Conservation (phyloP, 2,888 invertebrate genomes). For the Drosophila greeni region DNA sequence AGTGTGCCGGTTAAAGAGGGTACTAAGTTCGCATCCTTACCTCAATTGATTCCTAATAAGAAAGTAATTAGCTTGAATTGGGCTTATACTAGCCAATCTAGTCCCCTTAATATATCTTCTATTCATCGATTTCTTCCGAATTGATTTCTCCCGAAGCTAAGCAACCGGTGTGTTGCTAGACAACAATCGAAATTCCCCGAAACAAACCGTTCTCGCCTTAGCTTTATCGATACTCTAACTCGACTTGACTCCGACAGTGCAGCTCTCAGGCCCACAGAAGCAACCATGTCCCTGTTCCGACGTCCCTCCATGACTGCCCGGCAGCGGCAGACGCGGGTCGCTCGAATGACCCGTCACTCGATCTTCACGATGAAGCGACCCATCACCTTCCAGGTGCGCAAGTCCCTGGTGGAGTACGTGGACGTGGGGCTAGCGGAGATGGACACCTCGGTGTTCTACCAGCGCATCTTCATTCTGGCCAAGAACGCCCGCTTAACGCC, state of each 20-base stretch:
- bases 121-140: slow-evolving; percentile 1
- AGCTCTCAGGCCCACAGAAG: slow-evolving; percentile 2
- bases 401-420: slow-evolving; percentile 66
- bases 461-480: slow-evolving; percentile 69
- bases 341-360: slow-evolving; percentile 20
- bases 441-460: slow-evolving; percentile 68
- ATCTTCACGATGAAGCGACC: slow-evolving; percentile 50
- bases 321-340: slow-evolving; percentile 17
- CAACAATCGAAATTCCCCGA: slow-evolving; percentile 17
- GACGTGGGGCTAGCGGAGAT: slow-evolving; percentile 56
- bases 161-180: slow-evolving; percentile 32
- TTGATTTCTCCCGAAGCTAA: slow-evolving; percentile 13
- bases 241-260: neutral
- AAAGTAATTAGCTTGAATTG: neutral
- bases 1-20: neutral
- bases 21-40: neutral
- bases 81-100: too few species aligned
- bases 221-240: slow-evolving; percentile 28
- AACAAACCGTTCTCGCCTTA: slow-evolving; percentile 6
- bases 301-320: slow-evolving; percentile 16
- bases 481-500: slow-evolving; percentile 44
- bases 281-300: neutral
- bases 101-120: too few species aligned
- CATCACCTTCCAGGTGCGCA: slow-evolving; percentile 59
- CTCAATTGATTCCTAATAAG: neutral